Base-by-base conservation (phyloP, 2,888 invertebrate species). In the Anticlea derivata region DNA sequence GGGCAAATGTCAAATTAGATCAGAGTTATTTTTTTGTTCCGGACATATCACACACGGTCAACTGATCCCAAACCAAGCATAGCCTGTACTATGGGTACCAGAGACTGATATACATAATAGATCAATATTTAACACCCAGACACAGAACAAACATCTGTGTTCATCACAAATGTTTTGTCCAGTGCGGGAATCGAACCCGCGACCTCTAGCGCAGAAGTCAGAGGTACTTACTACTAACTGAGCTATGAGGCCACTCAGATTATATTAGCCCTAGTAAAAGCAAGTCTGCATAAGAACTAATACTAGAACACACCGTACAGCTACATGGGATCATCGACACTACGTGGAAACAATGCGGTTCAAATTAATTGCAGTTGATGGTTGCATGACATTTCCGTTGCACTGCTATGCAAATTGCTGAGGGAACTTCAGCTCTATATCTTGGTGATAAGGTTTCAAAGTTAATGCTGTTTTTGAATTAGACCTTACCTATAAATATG, bases 371-470 rank as follows among this genome's bases (percentile, higher is more conserved):
- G 73, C 70, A 65, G 63, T 54, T 58, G 63, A 61, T 63, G 67
- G 62, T 65, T 73, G 68, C 63, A 61, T 66, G 65, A 63, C 65
- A 70, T 68, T 77, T 81, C 81, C 80, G 78, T 58, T 72, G 65
- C 61, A 60, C 46, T 60, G 38, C 31, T 51, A 46, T 45, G 30
- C 35, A 44, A 40, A 24, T 38, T 31, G 22, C 12, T 37, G 17
- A 35, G 12, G 31, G 8, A 46, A 40, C 10, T 12, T 48, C 12
- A 41, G 20, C 43, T 38, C 8, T 40, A 6, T 13, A 0, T 1
- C 5, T 26, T 10, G 10, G 39, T 30, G 17, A 23, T 13, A 37
- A 3, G 35, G 46, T 24, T 7, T 0, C n/a, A 22, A 17, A 38
- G 31, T 33, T 11, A 10, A 20, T 27, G n/a, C 8, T n/a, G 8